Base-by-base conservation (phyloP, 2,797 vertebrate genomes). In the Notoglanidium macrostoma region DNA sequence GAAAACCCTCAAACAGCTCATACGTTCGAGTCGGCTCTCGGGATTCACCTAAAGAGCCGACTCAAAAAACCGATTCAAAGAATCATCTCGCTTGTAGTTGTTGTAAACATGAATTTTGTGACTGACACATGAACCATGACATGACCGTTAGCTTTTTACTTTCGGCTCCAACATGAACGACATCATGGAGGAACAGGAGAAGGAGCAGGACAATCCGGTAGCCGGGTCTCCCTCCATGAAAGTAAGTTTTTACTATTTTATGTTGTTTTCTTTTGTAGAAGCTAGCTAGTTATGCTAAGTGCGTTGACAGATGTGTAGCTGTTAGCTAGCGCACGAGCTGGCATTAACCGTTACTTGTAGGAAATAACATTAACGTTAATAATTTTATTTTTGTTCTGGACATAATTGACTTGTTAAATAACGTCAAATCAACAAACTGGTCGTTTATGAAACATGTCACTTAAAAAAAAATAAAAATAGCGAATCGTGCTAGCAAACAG, bases 181-280 rank as follows among this genome's bases (percentile, higher is more conserved):
- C 91, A 95, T 94, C 88, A 92, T 94, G 79, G 95, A 96, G 89
- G 95, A 95, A 46, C 95, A 94, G 5, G 95, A 96, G 92, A 95
- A 92, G 88, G 95, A 96, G 90, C 95, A 92, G 88, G 94, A 93
- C 85, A 85, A 67, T 9, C 88, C 95, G 46, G 91, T 95, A 84
- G 93, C 94, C 0, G 84, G 84, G 68, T 90, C 92, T 46, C 91
- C 94, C 83, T 55, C 90, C 32, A 89, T 88, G 80, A 90, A 86
- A 85, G 76, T 89, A 78, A 88, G 93, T 94, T 94, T 57, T 95
- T 92, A 91, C 77, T 80, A n/a, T 8, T 55, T 29, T 63, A 14
- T 49, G 65, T n/a, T 7, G 11, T 67, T 21, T 21, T 7, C 11
- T 26, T 26, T 12, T 61, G 40, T n/a, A 63, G 40, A 29, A 21